These are phyloP conservation scores for Neocrepidodera transversa DNA, from an alignment of 2,888 invertebrate species.

Conservation along the genomic window DNA sequence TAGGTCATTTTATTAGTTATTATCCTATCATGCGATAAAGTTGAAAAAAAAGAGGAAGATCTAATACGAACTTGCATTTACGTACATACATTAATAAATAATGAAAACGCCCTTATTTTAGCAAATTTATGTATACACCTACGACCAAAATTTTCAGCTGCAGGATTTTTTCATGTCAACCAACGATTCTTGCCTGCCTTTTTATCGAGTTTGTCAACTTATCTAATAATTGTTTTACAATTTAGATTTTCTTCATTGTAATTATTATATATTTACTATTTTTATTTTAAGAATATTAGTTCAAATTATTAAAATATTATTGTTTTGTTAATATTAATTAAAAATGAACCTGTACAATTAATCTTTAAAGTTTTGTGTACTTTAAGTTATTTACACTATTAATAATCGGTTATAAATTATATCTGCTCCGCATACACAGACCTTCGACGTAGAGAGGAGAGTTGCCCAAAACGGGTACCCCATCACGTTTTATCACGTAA, in stretches of 20 bases:
- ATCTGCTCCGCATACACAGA: too few relatives aligned
- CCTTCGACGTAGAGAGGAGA: too few relatives aligned
- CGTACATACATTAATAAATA: not conserved
- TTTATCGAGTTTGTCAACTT: slow-evolving; percentile 7
- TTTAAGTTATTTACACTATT: too few relatives aligned
- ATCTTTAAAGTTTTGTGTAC: too few relatives aligned
- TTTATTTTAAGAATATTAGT: too few relatives aligned
- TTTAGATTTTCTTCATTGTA: slow-evolving; percentile 4
- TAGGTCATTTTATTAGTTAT: slow-evolving; percentile 7
- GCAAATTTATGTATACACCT: slow-evolving; percentile 1
- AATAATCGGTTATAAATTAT: too few relatives aligned
- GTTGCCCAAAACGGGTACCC: too few relatives aligned
- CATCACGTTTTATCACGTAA: too few relatives aligned
- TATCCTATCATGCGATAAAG: slow-evolving; percentile 7
- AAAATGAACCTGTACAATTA: too few relatives aligned
- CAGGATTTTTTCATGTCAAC: slow-evolving; percentile 14
- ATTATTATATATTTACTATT: too few relatives aligned
- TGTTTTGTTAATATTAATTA: too few relatives aligned
- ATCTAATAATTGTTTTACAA: slow-evolving; percentile 13
- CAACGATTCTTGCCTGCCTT: slow-evolving; percentile 4
- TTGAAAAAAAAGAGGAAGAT: slow-evolving; percentile 3
- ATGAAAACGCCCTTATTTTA: not conserved
- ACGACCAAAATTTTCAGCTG: slow-evolving; percentile 12
- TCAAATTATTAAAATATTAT: too few relatives aligned
- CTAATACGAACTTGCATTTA: not conserved